phyloP scores from a whole-genome alignment of 2,113 vertebrate genomes.

The Prunella fulvescens region DNA sequence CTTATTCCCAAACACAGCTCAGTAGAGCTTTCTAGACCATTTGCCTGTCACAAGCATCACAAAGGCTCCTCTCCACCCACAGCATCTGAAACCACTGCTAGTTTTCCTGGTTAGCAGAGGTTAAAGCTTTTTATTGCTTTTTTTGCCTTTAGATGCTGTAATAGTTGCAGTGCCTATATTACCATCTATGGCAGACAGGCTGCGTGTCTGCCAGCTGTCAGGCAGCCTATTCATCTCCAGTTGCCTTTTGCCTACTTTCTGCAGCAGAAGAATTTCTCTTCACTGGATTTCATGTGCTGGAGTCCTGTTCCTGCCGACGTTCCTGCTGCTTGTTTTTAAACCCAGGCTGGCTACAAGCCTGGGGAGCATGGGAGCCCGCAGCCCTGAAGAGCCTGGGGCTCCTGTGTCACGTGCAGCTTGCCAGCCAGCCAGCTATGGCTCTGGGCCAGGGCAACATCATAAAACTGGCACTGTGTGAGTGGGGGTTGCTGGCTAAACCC shows the following conservation, averaged over 20 bases:
- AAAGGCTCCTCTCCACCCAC: neutral
- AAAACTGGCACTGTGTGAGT: neutral
- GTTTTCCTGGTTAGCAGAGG: neutral
- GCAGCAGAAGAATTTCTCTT: conserved; percentile 41
- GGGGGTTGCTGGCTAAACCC: neutral
- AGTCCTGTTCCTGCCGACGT: neutral
- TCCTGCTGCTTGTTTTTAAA: neutral
- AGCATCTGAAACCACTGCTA: neutral
- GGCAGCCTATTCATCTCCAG: conserved; percentile 59
- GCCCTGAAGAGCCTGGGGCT: neutral
- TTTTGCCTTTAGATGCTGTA: conserved; percentile 16
- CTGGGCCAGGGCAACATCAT: neutral
- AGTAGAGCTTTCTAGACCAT: neutral
- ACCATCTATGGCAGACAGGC: conserved; percentile 63
- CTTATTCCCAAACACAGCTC: neutral
- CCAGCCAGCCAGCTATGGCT: neutral
- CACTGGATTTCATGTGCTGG: neutral
- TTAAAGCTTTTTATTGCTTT: conserved; percentile 42
- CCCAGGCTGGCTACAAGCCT: neutral
- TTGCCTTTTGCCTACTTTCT: conserved; percentile 66
- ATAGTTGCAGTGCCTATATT: conserved; percentile 50
- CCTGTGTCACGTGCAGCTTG: neutral
- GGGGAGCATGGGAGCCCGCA: neutral
- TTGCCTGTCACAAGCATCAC: neutral
- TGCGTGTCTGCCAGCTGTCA: conserved; percentile 41